Percentiles rank a stretch among this genome's conserved stretches.
Conservation (phyloP, 2,797 vertebrate species). For the Sphenodon punctatus region DNA sequence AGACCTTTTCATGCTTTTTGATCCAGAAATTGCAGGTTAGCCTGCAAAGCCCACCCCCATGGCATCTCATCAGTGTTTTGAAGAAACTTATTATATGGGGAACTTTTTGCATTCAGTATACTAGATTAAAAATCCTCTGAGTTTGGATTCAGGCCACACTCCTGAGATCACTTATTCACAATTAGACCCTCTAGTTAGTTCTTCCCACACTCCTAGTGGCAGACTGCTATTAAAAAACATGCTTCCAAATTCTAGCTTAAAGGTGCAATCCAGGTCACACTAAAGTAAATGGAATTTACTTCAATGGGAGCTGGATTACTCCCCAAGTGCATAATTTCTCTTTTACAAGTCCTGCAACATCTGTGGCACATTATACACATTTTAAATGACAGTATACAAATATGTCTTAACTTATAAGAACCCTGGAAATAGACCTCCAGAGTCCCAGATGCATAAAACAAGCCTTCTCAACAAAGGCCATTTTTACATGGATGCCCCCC, state of each 20-base stretch:
- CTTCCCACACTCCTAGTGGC: too few relatives aligned
- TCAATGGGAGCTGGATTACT: background rate
- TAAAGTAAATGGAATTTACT: background rate
- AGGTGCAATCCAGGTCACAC: background rate
- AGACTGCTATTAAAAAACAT: too few relatives aligned
- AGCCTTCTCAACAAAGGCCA: background rate
- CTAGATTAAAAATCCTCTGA: background rate
- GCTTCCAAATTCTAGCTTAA: too few relatives aligned
- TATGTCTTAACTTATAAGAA: background rate
- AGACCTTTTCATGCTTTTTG: too few relatives aligned
- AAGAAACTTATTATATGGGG: background rate
- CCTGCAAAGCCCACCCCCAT: too few relatives aligned
- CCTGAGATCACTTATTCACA: too few relatives aligned
- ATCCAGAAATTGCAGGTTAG: too few relatives aligned
- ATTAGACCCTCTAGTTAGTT: too few relatives aligned
- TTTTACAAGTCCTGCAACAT: background rate
- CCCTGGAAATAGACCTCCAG: conserved; percentile 2
- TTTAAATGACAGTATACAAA: background rate
- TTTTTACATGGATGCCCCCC: too few relatives aligned
- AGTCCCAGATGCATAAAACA: background rate
- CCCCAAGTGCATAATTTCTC: background rate
- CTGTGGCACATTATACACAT: background rate
- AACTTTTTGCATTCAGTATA: background rate
- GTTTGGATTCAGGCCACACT: too few relatives aligned
- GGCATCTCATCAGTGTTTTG: too few relatives aligned